phyloP scores from a whole-genome alignment of 2,113 vertebrate species.

The Stictonetta naevosa region DNA sequence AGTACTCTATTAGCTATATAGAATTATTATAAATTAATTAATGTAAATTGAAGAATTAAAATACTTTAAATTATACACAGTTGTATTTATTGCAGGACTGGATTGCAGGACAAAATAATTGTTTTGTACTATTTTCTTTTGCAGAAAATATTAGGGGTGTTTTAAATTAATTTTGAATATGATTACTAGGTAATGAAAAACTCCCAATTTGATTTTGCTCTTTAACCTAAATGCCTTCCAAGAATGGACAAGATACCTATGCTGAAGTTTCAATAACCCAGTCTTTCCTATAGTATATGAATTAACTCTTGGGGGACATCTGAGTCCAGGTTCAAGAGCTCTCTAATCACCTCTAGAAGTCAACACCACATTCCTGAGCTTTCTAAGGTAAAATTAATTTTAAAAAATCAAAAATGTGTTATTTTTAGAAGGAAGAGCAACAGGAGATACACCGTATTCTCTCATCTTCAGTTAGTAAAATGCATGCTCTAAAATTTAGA shows the following conservation, averaged over 20 bases:
- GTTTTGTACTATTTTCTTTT: not conserved
- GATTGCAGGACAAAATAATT: not conserved
- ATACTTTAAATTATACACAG: not conserved
- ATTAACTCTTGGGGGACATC: not conserved
- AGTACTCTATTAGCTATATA: not conserved
- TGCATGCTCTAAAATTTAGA: not conserved
- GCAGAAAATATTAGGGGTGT: not conserved
- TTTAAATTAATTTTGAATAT: not conserved
- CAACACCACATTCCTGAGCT: not conserved
- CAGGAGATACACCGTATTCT: not conserved
- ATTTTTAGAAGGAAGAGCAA: not conserved
- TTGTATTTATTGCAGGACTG: not conserved
- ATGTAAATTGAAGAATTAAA: not conserved
- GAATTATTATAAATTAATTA: not conserved
- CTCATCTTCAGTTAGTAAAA: not conserved
- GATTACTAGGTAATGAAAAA: not conserved
- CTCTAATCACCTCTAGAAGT: not conserved
- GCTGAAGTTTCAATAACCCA: not conserved
- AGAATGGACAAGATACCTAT: not conserved
- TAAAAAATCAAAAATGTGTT: not conserved
- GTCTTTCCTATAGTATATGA: not conserved
- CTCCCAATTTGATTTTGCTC: not conserved
- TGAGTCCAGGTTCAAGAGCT: not conserved
- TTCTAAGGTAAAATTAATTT: not conserved
- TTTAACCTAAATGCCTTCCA: not conserved